Base-by-base conservation (phyloP, 1,140 invertebrate species). In the Acromyrmex charruanus region DNA sequence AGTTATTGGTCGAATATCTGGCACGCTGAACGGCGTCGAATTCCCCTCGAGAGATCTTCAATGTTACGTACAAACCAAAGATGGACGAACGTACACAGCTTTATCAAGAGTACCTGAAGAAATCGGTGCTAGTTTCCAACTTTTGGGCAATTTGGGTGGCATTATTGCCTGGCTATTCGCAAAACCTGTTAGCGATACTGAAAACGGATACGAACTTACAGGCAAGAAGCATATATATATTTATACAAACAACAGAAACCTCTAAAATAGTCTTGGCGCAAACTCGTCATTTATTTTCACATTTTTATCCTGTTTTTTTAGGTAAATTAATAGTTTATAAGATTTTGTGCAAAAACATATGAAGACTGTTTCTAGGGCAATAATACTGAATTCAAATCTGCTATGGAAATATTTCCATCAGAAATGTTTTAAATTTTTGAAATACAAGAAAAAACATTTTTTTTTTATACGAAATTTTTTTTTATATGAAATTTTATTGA, bases 141-240 rank as follows among this genome's bases (percentile, higher is more conserved):
- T 98, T 25, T 95, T 99, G 0, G 97, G 97, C 84, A 96, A 97
- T 6, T 94, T 99, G 5, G 98, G 98, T 4, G 96, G 96, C 25
- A 96, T 98, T 0, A 97, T 99, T 69, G 98, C 98, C 12, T 99
- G 98, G 98, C 94, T 99, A 0, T 99, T 99, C 94, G 98, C 99
- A 7, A 97, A 97, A 91, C 97, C 97, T 1, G 95, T 97, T 28
- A 96, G 96, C 4, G 95, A 96, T 12, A 97, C 97, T 0, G 96
- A 96, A 51, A 99, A 99, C 95, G 99, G 99, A 58, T 99, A 98
- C 93, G 97, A 98, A 94, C 93, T 98, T 4, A 97, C 97, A 89
- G 97, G 97, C 97, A 93, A 92, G 89, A 86, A 68, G 25, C 55
- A 72, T 72, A 66, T 14, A n/a, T 51, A 16, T 35, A 44, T 31